A percentile compares a stretch with the other conserved stretches of the same genome.
Conservation (phyloP, 2,888 invertebrate genomes). For the Drosophila recens region DNA sequence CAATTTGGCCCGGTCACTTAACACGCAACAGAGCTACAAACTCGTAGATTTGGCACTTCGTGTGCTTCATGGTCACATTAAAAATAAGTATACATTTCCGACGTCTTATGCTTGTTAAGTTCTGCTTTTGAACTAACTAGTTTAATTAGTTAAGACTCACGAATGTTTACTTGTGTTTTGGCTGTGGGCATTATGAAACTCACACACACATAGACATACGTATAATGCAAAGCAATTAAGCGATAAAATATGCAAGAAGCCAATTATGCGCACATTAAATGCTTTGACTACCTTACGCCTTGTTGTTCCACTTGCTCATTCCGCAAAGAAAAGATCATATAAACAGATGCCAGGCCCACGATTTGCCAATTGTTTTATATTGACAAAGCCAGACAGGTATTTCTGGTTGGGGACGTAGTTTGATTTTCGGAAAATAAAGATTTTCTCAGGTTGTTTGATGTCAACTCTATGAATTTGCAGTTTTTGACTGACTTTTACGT, state of each 20-base stretch:
- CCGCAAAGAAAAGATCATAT: conserved; percentile 23
- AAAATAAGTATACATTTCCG: conserved; percentile 15
- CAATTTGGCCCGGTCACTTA: conserved; percentile 1
- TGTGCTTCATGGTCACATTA: conserved; percentile 9
- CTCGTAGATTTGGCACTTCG: conserved; percentile 3
- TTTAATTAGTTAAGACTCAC: conserved; percentile 21
- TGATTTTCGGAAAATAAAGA: conserved; percentile 37
- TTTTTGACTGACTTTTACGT: conserved; percentile 54
- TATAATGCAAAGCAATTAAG: conserved; percentile 38
- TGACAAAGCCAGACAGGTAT: neutral
- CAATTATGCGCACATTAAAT: conserved; percentile 74
- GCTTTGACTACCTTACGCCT: conserved; percentile 40
- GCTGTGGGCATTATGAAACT: conserved; percentile 4
- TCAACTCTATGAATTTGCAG: conserved; percentile 56
- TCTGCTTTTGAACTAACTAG: conserved; percentile 4
- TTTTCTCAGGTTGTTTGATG: conserved; percentile 69
- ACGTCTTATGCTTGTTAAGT: conserved; percentile 1
- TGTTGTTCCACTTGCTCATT: conserved; percentile 1
- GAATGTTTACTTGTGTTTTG: conserved; percentile 18
- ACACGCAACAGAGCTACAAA: conserved; percentile 2
- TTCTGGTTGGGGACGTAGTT: neutral
- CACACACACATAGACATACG: neutral
- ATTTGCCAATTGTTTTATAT: conserved; percentile 10
- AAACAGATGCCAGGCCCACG: conserved; percentile 10
- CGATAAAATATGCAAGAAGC: conserved; percentile 49